Evolutionary conservation across 2,888 invertebrate species (phyloP).

Genomic region (Napeogenes sylphis): DNA sequence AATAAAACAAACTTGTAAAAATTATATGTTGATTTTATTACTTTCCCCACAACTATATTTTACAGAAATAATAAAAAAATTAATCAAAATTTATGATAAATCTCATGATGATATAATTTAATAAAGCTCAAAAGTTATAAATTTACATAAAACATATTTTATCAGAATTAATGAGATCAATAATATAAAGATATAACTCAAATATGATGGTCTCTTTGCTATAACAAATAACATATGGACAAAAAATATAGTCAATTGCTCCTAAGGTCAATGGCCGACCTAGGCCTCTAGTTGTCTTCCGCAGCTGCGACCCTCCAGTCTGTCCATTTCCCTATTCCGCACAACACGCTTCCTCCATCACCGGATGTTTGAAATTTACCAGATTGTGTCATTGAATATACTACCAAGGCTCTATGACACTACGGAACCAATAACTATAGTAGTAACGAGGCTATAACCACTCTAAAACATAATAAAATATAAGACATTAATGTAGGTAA

Average conservation of each 20-base stretch:
- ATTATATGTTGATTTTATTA: constrained; percentile 43
- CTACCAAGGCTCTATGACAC: constrained; percentile 2
- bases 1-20: constrained; percentile 77
- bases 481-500: no score
- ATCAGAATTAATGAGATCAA: no score
- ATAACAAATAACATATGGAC: neutral
- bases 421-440: constrained; percentile 2
- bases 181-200: no score
- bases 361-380: constrained; percentile 13
- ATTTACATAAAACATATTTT: no score
- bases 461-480: no score
- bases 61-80: no score
- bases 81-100: no score
- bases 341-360: constrained; percentile 19
- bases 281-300: constrained; percentile 30
- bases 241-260: constrained; percentile 11
- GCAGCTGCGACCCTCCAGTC: constrained; percentile 24
- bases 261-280: constrained; percentile 34
- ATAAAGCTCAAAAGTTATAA: no score
- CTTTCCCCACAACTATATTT: constrained; percentile 1
- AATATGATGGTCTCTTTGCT: no score
- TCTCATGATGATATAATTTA: no score
- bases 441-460: neutral
- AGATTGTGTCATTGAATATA: constrained; percentile 14
- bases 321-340: constrained; percentile 29